Evolutionary conservation across 2,113 vertebrate species (phyloP).

Genomic region (Butorides virescens): DNA sequence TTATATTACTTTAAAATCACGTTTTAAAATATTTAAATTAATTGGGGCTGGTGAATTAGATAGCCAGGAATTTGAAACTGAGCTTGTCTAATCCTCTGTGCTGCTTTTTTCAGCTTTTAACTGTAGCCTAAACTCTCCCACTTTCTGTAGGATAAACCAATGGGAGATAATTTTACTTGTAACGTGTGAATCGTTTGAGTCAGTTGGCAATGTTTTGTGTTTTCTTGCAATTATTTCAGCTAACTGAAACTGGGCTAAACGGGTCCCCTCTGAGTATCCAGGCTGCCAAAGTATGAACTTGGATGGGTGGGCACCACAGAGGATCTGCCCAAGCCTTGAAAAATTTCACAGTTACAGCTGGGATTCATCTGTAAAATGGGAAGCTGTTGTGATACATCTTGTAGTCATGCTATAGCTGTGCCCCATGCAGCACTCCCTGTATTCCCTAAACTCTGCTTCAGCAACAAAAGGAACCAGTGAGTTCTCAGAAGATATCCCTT

Average conservation of each 20-base stretch:
- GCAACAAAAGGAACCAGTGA: background rate
- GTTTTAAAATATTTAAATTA: slow-evolving; percentile 56
- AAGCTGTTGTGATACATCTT: background rate
- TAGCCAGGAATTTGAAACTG: slow-evolving; percentile 5
- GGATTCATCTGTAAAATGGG: background rate
- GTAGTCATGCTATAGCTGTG: background rate
- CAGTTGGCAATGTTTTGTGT: background rate
- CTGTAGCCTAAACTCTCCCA: background rate
- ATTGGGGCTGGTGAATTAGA: background rate
- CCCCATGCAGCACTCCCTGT: background rate
- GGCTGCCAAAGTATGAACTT: background rate
- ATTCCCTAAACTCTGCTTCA: background rate
- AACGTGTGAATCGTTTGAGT: background rate
- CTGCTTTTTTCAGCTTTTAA: slow-evolving; percentile 21
- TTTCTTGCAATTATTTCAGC: background rate
- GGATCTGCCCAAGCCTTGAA: background rate
- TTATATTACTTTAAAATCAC: slow-evolving; percentile 45
- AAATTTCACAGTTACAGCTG: background rate
- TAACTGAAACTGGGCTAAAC: background rate
- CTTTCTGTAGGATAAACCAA: background rate
- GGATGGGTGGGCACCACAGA: background rate
- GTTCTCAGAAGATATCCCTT: background rate
- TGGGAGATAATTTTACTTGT: background rate
- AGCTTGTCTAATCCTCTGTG: slow-evolving; percentile 12
- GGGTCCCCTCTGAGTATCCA: background rate